A percentile compares a stretch with the other conserved stretches of the same genome.
Evolutionary conservation across 2,113 vertebrate genomes (phyloP).

Genomic region (Gulo gulo): DNA sequence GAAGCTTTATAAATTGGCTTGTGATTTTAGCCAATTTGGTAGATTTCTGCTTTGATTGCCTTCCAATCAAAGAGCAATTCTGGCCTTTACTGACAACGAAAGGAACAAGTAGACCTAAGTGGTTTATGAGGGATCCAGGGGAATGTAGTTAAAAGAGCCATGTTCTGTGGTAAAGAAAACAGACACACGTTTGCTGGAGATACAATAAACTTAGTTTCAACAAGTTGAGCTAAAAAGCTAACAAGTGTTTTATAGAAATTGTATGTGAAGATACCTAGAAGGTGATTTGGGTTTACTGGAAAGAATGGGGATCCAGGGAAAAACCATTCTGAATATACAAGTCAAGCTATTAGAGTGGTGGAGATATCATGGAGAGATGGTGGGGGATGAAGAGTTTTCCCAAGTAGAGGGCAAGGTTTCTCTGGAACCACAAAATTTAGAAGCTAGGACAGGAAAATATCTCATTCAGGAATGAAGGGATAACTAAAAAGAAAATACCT

Average conservation of each 20-base stretch:
- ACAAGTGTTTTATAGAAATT: neutral
- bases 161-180: neutral
- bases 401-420: neutral
- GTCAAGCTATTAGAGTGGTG: neutral
- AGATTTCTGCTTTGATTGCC: neutral
- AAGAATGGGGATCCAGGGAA: neutral
- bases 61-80: neutral
- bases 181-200: neutral
- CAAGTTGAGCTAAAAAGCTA: neutral
- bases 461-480: neutral
- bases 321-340: neutral
- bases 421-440: neutral
- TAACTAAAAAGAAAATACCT: neutral
- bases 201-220: neutral
- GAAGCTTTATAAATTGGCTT: neutral
- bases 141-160: neutral
- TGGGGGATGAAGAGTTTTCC: neutral
- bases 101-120: neutral
- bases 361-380: neutral
- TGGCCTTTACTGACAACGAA: neutral
- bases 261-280: neutral
- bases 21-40: neutral
- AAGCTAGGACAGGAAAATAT: neutral
- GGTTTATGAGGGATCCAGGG: neutral
- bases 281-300: neutral